Evolutionary conservation across 1,140 invertebrate species (phyloP), one percentile per base, ranked within the genome.

Genomic region (Subanguina moxae): DNA sequence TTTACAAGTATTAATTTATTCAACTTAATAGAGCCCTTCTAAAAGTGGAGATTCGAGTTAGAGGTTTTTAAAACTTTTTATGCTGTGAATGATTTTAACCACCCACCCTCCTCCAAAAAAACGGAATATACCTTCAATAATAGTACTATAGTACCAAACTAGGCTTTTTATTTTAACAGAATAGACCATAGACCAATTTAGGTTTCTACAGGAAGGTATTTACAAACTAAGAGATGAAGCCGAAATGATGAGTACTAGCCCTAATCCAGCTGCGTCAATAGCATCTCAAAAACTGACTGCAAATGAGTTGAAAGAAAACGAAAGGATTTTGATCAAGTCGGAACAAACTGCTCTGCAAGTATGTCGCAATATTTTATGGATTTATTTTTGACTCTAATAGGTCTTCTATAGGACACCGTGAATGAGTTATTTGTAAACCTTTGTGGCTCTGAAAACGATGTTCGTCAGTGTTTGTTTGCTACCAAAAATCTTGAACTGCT

Each of bases 391-490:
- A 38, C 32, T 38, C 3, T 11, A 38, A 38, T 5, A n/a, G n/a
- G n/a, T n/a, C n/a, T n/a, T n/a, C 11, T 38, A 11, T 38, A 71
- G 30, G 76, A 78, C 17, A 28, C 75, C 19, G 62, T 75, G 28
- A 75, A 25, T 57, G 70, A 77, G 5, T 38, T 78, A 9, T 75
- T 75, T 68, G 70, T 78, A 21, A 75, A 73, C 17, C 25, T 75
- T 15, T 77, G 73, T 45, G 71, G 56, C 3, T 56, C 71, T 48
- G 64, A 68, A 43, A 75, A 71, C 59, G 61, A 75, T 21, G 71
- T 78, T 45, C 58, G 64, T 32, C 65, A 73, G 25, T 63, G 59
- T 43, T 21, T 76, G 11, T 74, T 76, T 57, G 56, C 45, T 7
- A 27, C 13, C 9, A 46, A 45, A 23, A 76, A 76, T 67, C 52